Evolutionary conservation across 2,888 invertebrate species (phyloP), one percentile per base, ranked within the genome.

Genomic region (Epirrhoe tristata): DNA sequence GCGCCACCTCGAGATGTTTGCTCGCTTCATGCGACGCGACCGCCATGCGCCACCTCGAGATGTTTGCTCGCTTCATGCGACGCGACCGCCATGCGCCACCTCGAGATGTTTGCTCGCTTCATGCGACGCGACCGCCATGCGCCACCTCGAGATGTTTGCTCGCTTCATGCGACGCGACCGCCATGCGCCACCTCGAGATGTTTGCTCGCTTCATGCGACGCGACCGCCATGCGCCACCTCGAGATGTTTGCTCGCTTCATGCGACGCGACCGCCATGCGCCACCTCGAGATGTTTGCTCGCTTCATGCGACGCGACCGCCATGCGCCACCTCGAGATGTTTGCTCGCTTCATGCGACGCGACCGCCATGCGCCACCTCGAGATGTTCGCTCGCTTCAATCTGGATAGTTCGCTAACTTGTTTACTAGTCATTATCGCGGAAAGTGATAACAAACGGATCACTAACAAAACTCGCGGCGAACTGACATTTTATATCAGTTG

Each of bases 211-310:
- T n/a, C n/a, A n/a, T n/a, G n/a, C n/a, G n/a, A n/a, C n/a, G n/a
- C n/a, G n/a, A n/a, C n/a, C n/a, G n/a, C n/a, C n/a, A n/a, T n/a
- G n/a, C n/a, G n/a, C n/a, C 55, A 34, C 24, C 61, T 48, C 17
- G 52, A 63, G 58, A 58, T 63, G 63, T 64, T 58, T 64, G 58
- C 53, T 63, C 31, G 34, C 52, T 59, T 59, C 53, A 34, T n/a
- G n/a, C n/a, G n/a, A n/a, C n/a, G n/a, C n/a, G n/a, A n/a, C n/a
- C n/a, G n/a, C n/a, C n/a, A n/a, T n/a, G n/a, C n/a, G n/a, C n/a
- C n/a, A n/a, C n/a, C n/a, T n/a, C n/a, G n/a, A n/a, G n/a, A n/a
- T n/a, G n/a, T n/a, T n/a, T n/a, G n/a, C n/a, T n/a, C n/a, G n/a
- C n/a, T n/a, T n/a, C n/a, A n/a, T n/a, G n/a, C n/a, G n/a, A n/a